Evolutionary conservation across 2,113 vertebrate species (phyloP), one percentile per base, ranked within the genome.

Genomic region (Platysternon megacephalum): DNA sequence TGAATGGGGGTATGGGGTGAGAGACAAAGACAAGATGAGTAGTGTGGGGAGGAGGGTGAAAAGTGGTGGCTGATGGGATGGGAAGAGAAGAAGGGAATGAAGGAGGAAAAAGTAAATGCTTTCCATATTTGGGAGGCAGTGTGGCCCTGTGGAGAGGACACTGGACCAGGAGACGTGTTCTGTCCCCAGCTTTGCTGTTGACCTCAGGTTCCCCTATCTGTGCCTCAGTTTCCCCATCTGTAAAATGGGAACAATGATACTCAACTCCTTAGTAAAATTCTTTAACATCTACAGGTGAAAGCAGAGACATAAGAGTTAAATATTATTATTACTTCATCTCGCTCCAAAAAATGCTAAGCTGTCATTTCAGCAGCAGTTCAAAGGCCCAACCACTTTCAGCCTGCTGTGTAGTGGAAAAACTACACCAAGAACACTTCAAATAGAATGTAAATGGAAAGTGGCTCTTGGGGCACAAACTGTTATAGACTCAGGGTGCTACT

Each of bases 291-390:
- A 52, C 21, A 72, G 65, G 16, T 28, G 32, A 80, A 55, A 61
- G 86, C 65, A 51, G 85, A 48, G 72, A 83, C 32, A 22, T 5
- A 39, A 82, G 89, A 92, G 35, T 2, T 16, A 55, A 82, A 81
- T 12, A 1, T 74, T 11, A 74, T 2, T 56, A 0, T 68, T 68
- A 68, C 58, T 42, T 14, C 0, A 0, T 5, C 22, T 80, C 32
- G 6, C 78, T 11, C 42, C 48, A 5, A 28, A 35, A 19, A 0
- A 1, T 44, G 81, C 35, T 32, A 28, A 65, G 90, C 14, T 29
- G 84, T 35, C 51, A 35, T 82, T 49, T 76, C 89, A 42, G 16
- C 11, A 28, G 46, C 14, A n/a, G 48, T 32, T 53, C 12, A n/a
- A 80, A 65, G 84, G 49, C 8, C 0, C 26, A 86, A n/a, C n/a